Percentiles rank a stretch among this genome's conserved stretches.
These are phyloP conservation scores for Propithecus deckenii DNA, from an alignment of 2,797 vertebrate species.

Conservation along the genomic window DNA sequence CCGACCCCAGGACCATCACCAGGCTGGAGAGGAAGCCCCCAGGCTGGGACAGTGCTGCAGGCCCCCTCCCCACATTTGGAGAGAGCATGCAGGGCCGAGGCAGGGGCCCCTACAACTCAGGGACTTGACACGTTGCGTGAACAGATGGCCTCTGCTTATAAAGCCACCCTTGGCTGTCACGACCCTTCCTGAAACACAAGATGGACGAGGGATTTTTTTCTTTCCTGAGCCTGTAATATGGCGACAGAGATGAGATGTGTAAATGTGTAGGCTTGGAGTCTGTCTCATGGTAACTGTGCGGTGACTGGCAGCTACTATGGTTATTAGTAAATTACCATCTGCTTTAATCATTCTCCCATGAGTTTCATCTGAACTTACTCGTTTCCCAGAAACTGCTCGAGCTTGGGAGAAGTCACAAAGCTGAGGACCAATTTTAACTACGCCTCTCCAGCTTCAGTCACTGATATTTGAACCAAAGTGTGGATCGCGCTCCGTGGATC, in stretches of 20 bases:
- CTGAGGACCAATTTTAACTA: not conserved
- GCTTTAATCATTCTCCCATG: slow-evolving; percentile 24
- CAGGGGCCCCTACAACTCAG: not conserved
- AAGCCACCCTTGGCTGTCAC: not conserved
- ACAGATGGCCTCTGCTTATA: not conserved
- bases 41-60: too few species aligned
- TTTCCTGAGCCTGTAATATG: not conserved
- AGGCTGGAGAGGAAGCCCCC: not conserved
- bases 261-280: not conserved
- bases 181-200: not conserved
- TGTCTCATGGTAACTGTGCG: not conserved
- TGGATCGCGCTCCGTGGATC: not conserved
- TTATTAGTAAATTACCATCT: slow-evolving; percentile 55
- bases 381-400: not conserved
- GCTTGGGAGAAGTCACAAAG: not conserved
- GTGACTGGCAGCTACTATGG: slow-evolving; percentile 10
- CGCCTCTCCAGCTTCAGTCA: not conserved
- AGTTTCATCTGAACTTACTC: not conserved
- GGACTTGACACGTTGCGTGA: not conserved
- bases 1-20: fast-evolving
- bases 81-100: not conserved
- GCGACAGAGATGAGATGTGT: not conserved
- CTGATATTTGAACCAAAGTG: not conserved
- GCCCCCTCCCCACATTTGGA: fast-evolving
- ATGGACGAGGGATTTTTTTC: not conserved